Base-by-base conservation (phyloP, 2,888 invertebrate species). In the Apoda limacodes region DNA sequence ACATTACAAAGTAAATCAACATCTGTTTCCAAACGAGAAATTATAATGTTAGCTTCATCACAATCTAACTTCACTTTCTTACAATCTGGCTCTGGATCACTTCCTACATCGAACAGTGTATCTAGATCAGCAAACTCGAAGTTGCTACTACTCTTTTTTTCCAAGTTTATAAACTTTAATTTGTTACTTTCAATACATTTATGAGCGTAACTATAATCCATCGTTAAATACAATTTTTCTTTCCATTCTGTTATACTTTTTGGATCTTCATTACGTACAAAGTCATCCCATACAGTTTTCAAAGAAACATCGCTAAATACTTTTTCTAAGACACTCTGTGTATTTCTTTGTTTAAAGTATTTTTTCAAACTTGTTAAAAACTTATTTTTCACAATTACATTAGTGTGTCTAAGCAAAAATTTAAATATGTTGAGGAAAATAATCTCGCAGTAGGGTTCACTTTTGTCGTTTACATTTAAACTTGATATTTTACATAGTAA, bases 61-160 rank as follows among this genome's bases (percentile, higher is more conserved):
- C 28, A 30, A 26, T 61, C 53, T 2, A 63, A 33, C 53, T 71
- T 76, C 1, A 48, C 40, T 48, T 60, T 68, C 45, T 80, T 78
- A 36, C 52, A 52, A 1, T 46, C 50, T 2, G 76, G 72, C 4
- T 43, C 45, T 1, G 43, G 32, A n/a, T 57, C 61, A 30, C 43
- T 54, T 22, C 58, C 60, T 11, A 42, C 42, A 22, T 55, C 60
- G 40, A 66, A 64, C 22, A 70, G 37, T 9, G 55, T 48, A 22
- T 74, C 66, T 7, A 70, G 51, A 37, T 72, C 65, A 3, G 54
- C 59, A 9, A 74, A 50, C 39, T 75, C 72, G 32, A 74, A 72
- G 45, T 69, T 65, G 28, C 40, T 53, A 34, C 41, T 52, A 34
- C 34, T 37, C 6, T 46, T 37, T 31, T 38, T 47, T 17, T 25